phyloP scores from a whole-genome alignment of 1,140 invertebrate species.

The Phenacoccus solenopsis region DNA sequence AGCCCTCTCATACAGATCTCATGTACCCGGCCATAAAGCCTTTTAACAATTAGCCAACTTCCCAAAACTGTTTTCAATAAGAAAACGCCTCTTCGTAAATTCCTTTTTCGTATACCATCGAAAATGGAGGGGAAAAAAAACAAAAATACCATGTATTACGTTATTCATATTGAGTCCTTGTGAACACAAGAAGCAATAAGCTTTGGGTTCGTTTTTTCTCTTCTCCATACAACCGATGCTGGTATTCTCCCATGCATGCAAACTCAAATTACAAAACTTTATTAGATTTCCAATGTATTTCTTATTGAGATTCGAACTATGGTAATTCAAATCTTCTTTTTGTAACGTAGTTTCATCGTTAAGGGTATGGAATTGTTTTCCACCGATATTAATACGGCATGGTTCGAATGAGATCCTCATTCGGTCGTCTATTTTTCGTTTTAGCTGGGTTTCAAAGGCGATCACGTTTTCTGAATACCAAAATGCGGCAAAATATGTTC shows the following conservation, averaged over 20 bases:
- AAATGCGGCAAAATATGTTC: too few species aligned
- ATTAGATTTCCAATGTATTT: not conserved
- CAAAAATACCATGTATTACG: not conserved
- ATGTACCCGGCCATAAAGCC: too few species aligned
- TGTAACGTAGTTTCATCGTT: not conserved
- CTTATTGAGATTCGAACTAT: not conserved
- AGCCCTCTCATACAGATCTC: not conserved
- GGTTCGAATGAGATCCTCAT: not conserved
- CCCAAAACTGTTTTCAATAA: too few species aligned
- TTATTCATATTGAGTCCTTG: not conserved
- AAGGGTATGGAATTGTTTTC: not conserved
- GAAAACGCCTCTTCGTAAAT: too few species aligned
- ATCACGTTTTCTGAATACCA: too few species aligned
- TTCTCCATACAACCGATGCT: not conserved
- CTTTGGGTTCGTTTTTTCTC: not conserved
- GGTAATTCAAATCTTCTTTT: not conserved
- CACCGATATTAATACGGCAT: not conserved
- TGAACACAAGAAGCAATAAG: not conserved
- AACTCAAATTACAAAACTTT: slow-evolving; percentile 3
- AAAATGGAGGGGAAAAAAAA: not conserved
- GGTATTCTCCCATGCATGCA: not conserved
- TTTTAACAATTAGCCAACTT: too few species aligned
- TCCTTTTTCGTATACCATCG: too few species aligned
- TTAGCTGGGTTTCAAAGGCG: too few species aligned
- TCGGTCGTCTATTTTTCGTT: not conserved